Evolutionary conservation across 2,113 vertebrate genomes (phyloP).

Genomic region (Diglossa brunneiventris): DNA sequence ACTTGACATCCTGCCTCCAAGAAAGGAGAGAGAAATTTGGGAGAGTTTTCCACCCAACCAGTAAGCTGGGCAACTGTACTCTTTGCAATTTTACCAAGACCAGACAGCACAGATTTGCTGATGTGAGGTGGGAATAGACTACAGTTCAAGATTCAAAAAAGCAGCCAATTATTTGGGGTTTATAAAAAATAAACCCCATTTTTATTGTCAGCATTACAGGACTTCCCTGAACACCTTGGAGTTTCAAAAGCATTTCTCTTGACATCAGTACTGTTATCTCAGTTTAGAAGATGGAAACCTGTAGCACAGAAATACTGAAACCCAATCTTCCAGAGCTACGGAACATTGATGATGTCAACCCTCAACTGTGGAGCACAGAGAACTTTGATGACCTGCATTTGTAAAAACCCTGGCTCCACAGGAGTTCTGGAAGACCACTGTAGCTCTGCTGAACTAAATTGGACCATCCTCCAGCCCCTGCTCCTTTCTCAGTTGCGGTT

Average conservation of each 20-base stretch:
- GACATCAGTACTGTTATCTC: not conserved
- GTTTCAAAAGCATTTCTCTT: not conserved
- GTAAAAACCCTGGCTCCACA: not conserved
- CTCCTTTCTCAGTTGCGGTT: not conserved
- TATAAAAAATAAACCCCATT: not conserved
- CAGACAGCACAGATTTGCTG: not conserved
- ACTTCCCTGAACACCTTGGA: not conserved
- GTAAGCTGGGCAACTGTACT: not conserved
- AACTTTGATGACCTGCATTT: not conserved
- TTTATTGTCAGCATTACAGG: not conserved
- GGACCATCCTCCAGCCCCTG: not conserved
- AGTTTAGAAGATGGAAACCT: not conserved
- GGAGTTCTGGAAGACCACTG: not conserved
- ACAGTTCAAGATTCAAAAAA: not conserved
- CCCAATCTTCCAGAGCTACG: not conserved
- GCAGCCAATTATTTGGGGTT: not conserved
- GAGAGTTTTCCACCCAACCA: not conserved
- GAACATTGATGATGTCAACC: not conserved
- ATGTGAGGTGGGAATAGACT: not conserved
- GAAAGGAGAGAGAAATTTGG: not conserved
- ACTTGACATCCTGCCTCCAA: not conserved
- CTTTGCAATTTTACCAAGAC: not conserved
- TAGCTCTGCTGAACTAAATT: not conserved
- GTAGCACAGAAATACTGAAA: not conserved
- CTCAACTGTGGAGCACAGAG: not conserved